Base-by-base conservation (phyloP, 2,113 vertebrate genomes). In the Lycaon pictus region DNA sequence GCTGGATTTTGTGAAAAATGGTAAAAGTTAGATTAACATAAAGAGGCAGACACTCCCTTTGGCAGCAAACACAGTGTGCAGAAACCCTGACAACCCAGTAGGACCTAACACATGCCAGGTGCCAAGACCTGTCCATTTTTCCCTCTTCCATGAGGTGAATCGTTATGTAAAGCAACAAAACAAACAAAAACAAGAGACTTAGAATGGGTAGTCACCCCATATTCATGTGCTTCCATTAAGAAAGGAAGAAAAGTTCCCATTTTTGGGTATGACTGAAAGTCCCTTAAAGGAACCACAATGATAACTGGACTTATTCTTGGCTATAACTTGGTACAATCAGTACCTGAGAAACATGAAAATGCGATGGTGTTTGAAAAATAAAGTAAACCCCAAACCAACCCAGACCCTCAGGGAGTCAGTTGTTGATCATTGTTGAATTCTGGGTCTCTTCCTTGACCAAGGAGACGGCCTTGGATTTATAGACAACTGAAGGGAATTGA, bases 1-100 rank as follows among this genome's bases (percentile, higher is more conserved):
- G 98, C 99, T 99, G 32, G 1, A 4, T 95, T 72, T 92, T 92
- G 76, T 11, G 25, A 88, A 76, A 97, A 37, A 96, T n/a, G 56
- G 53, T 55, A 56, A 74, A 58, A 89, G 17, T 5, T 35, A 93
- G n/a, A 5, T 72, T 88, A 69, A 35, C 71, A 53, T 67, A 88
- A 83, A 56, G 93, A 67, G 37, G 56, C 22, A 80, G 15, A 13
- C 8, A n/a, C 27, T 53, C 60, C 65, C 84, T 89, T 6, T 83
- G n/a, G 27, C 81, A 97, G 5, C 32, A 60, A 97, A 63, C 37
- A 56, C 0, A 5, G 60, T 71, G 67, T 43, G 58, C 3, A 10
- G 19, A 11, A 94, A 32, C 7, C 4, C 27, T 16, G 17, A 74
- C 27, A 88, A 80, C 23, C 35, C 76, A 7, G 23, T 79, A 48